phyloP scores from a whole-genome alignment of 2,113 vertebrate species.

The Rhinolophus sinicus region DNA sequence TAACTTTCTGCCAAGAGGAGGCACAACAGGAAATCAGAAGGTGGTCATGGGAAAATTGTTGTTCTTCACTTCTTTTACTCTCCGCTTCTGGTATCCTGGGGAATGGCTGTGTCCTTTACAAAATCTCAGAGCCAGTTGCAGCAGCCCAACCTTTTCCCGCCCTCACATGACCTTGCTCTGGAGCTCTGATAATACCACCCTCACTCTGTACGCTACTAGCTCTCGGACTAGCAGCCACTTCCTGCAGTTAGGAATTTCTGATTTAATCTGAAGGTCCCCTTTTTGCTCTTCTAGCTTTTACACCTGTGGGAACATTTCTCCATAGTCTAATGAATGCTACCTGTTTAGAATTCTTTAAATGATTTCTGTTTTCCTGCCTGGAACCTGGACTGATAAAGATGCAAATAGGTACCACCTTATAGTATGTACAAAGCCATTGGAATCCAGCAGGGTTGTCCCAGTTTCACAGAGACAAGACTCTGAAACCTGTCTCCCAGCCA shows the following conservation, averaged over 20 bases:
- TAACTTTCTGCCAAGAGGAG: not conserved
- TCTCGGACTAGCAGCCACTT: not conserved
- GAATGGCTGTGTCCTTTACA: not conserved
- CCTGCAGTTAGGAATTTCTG: not conserved
- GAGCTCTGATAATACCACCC: not conserved
- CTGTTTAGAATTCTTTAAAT: not conserved
- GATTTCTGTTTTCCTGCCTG: not conserved
- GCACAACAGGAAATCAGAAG: not conserved
- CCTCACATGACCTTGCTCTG: not conserved
- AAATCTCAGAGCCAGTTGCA: not conserved
- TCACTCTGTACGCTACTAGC: not conserved
- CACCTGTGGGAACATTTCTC: not conserved
- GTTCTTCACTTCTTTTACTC: not conserved
- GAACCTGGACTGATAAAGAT: not conserved
- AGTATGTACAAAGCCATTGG: not conserved
- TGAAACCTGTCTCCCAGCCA: not conserved
- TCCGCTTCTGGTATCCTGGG: not conserved
- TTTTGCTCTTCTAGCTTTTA: not conserved
- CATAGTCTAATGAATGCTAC: not conserved
- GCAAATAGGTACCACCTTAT: not conserved
- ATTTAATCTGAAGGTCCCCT: not conserved
- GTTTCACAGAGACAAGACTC: not conserved
- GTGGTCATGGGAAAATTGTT: not conserved
- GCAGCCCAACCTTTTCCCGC: not conserved
- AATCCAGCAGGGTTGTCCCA: not conserved